A percentile compares a stretch with the other conserved stretches of the same genome.
Evolutionary conservation across 2,113 vertebrate genomes (phyloP).

Genomic region (Mesembrinibis cayennensis): DNA sequence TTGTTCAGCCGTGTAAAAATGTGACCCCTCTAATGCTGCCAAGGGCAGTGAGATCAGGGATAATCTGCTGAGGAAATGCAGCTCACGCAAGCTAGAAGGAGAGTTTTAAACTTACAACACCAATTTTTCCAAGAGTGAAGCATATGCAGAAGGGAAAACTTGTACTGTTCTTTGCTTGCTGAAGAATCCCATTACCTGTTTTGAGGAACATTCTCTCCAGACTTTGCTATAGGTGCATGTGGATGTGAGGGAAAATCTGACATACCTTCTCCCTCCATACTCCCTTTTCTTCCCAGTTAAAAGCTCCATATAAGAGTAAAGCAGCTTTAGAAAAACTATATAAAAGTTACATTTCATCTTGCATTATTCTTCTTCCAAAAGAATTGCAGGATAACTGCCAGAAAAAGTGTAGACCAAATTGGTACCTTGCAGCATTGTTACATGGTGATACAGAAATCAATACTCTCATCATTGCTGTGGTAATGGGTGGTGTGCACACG

Average conservation of each 20-base stretch:
- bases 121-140: background rate
- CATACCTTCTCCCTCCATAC: background rate
- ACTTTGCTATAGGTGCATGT: background rate
- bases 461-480: background rate
- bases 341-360: background rate
- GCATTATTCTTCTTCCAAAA: background rate
- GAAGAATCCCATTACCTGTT: background rate
- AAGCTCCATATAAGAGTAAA: background rate
- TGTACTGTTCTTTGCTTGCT: background rate
- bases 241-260: background rate
- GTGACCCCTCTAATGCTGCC: slow-evolving; percentile 63
- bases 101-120: slow-evolving; percentile 15
- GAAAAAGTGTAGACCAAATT: background rate
- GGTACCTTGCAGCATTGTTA: background rate
- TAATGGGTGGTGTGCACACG: background rate
- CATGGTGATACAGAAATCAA: background rate
- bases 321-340: background rate
- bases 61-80: slow-evolving; percentile 61
- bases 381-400: background rate
- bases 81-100: slow-evolving; percentile 35
- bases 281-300: background rate
- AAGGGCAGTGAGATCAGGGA: slow-evolving; percentile 59
- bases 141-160: background rate
- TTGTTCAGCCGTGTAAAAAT: slow-evolving; percentile 60
- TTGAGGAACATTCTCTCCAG: background rate